Evolutionary conservation across 2,888 invertebrate species (phyloP), one percentile per base, ranked within the genome.

Genomic region (Sinelater perroti): DNA sequence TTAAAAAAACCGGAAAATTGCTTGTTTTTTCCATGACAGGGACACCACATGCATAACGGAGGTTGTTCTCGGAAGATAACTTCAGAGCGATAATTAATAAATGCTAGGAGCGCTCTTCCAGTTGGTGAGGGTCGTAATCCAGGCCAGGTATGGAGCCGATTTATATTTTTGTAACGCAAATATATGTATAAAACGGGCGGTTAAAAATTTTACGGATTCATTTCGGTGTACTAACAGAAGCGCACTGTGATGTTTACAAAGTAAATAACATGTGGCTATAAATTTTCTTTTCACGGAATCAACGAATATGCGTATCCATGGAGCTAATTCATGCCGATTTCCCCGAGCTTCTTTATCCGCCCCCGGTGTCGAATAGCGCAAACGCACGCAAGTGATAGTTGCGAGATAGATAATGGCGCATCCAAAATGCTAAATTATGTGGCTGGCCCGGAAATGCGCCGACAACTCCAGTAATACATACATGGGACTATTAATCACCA

Each of bases 201-300:
- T 46, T 46, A 54, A 54, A 46, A 42, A 47, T 49, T 55, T 55
- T 40, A 49, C 31, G 42, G 55, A 55, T 55, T 55, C 55, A 42
- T 49, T 55, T 55, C 49, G 11, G 49, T 47, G 55, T 55, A 55
- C 55, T 26, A 49, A 55, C 55, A 47, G 49, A 47, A 55, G 49
- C 49, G 49, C 33, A 49, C 46, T 49, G 49, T 33, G 31, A 38
- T 55, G 47, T 55, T 55, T 55, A 55, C 55, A 49, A 49, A 55
- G 55, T 55, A 55, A 55, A 55, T 55, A n/a, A n/a, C n/a, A 55
- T 55, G 55, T 55, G 54, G 55, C 55, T 20, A 55, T 49, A 55
- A 55, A 55, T 55, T 55, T 55, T 11, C 55, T 55, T 49, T 40
- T 55, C 40, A 47, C 36, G 55, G 28, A 35, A 46, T 54, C 54